Evolutionary conservation across 2,797 vertebrate genomes (phyloP).

Genomic region (Crypturellus tataupa): DNA sequence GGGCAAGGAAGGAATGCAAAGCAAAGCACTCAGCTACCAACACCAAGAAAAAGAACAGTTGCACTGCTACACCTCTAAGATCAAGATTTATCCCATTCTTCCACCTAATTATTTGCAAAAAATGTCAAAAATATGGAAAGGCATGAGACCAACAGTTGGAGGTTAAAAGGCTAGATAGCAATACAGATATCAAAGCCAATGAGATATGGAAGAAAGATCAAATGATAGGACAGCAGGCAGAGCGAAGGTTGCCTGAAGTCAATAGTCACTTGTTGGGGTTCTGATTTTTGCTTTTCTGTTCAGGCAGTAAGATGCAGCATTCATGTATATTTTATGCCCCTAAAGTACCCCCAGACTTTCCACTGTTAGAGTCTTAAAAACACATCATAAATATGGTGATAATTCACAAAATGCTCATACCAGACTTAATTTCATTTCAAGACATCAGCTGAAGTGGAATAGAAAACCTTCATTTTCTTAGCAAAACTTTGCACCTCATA

Average conservation of each 20-base stretch:
- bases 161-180: neutral
- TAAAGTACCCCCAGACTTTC: neutral
- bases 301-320: neutral
- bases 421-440: conserved; percentile 70
- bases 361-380: conserved; percentile 22
- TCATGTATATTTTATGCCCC: neutral
- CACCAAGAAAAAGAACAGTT: neutral
- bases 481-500: conserved; percentile 72
- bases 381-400: neutral
- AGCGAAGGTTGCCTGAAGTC: neutral
- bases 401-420: conserved; percentile 47
- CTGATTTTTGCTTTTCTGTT: neutral
- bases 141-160: neutral
- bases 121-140: neutral
- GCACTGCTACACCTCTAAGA: neutral
- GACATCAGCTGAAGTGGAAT: conserved; percentile 53
- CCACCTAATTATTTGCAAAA: neutral
- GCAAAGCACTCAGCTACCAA: neutral
- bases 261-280: neutral
- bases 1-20: neutral
- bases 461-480: conserved; percentile 74
- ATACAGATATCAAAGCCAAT: neutral
- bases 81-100: neutral
- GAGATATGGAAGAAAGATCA: neutral
- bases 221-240: neutral